Base-by-base conservation (phyloP, 2,797 vertebrate genomes). In the Acrossocheilus wenchowensis region DNA sequence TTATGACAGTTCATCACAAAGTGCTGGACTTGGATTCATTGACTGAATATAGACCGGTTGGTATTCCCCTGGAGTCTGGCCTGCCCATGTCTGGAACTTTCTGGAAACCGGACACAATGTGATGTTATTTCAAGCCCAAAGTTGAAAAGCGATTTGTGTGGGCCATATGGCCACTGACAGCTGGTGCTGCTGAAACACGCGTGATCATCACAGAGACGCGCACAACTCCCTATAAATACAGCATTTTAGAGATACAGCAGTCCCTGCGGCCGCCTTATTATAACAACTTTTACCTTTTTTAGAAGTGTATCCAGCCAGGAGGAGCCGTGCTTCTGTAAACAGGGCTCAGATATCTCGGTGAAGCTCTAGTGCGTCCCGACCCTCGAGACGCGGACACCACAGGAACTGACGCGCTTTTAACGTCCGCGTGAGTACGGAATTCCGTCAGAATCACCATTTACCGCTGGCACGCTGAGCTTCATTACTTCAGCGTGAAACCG, bases 111-210 rank as follows among this genome's bases (percentile, higher is more conserved):
- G 86, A 69, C 84, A 84, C 80, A 89, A 89, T 87, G 88, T 84
- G 81, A 50, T 86, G 88, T 87, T 91, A 87, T 89, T 91, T 91
- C 88, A 86, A 90, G 87, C 88, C 82, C 86, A 72, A 87, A 85
- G 78, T 88, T 88, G 57, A 85, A 80, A 73, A 48, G 82, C 81
- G 57, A 84, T 87, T 87, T 78, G 87, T 88, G 89, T 88, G 64
- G 72, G 52, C 86, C 87, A 83, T 87, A 90, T 86, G 89, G 66
- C 78, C 72, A 71, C 85, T 87, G 88, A 91, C 91, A 91, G 91
- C 90, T 91, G 21, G 41, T 39, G 68, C 73, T 87, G 54, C 60
- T 82, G 84, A 36, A 66, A 81, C 15, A 79, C 69, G 23, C 77
- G 54, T 36, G 69, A 41, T 78, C 87, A 45, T 57, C 85, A 71